phyloP scores from a whole-genome alignment of 2,113 vertebrate genomes.

The Pardalotus punctatus region DNA sequence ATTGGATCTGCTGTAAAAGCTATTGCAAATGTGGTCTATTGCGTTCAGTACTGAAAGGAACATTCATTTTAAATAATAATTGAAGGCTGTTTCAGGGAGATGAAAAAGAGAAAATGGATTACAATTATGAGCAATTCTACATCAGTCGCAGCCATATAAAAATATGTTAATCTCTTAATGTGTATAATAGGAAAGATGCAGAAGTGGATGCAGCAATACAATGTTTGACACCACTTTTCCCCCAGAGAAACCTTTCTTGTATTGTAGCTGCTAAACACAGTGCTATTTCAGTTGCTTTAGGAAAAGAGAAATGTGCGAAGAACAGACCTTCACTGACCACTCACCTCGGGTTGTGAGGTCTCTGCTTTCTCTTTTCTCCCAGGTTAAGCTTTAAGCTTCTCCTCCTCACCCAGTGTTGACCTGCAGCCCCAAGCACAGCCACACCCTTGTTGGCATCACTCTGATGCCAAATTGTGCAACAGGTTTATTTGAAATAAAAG shows the following conservation, averaged over 20 bases:
- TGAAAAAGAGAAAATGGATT: not conserved
- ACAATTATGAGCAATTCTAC: not conserved
- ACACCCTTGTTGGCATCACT: accelerated
- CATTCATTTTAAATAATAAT: not conserved
- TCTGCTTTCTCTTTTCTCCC: not conserved
- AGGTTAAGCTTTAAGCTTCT: not conserved
- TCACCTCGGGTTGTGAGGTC: not conserved
- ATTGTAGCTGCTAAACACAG: not conserved
- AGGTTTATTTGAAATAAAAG: not conserved
- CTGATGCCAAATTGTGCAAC: not conserved
- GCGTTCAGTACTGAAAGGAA: not conserved
- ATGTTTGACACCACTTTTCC: not conserved
- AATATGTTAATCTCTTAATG: not conserved
- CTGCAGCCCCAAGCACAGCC: not conserved
- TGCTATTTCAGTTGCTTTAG: not conserved
- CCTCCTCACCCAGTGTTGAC: not conserved
- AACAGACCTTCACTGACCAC: not conserved
- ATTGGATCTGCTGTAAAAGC: not conserved
- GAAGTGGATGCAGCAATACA: not conserved
- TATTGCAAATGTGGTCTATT: not conserved
- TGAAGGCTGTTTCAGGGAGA: not conserved
- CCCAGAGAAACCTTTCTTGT: not conserved
- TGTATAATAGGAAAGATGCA: not conserved
- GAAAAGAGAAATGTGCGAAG: not conserved
- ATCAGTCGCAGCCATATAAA: not conserved